phyloP scores from a whole-genome alignment of 2,797 vertebrate species.

The Poecilia picta region DNA sequence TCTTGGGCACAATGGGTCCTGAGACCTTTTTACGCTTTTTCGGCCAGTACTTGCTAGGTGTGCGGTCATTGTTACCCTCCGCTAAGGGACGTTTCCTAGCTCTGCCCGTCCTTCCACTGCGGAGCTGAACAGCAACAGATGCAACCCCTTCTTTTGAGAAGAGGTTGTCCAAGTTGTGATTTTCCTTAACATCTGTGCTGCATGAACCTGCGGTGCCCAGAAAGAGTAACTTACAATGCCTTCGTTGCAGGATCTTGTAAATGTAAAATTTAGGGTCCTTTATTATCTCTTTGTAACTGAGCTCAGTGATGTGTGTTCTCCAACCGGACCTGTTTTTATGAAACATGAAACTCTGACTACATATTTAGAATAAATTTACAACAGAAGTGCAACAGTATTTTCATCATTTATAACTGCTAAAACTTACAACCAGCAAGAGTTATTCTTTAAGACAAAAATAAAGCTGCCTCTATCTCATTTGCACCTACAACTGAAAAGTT shows the following conservation, averaged over 20 bases:
- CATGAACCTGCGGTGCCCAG: constrained; percentile 97
- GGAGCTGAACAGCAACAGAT: constrained; percentile 79
- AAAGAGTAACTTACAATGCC: constrained; percentile 98
- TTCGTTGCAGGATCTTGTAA: constrained; percentile 99
- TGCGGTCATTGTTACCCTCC: constrained; percentile 89
- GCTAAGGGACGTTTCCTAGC: constrained; percentile 90
- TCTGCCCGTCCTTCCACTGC: constrained; percentile 73
- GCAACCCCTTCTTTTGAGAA: constrained; percentile 80
- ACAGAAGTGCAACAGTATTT: background rate
- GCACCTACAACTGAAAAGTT: background rate
- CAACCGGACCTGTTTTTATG: constrained; percentile 14
- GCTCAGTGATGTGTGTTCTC: constrained; percentile 90
- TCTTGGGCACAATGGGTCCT: constrained; percentile 88
- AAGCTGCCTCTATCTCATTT: background rate
- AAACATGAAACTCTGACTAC: background rate
- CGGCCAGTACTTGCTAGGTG: constrained; percentile 84
- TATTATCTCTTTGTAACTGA: constrained; percentile 92
- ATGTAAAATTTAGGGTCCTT: constrained; percentile 97
- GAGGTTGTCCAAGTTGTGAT: constrained; percentile 88
- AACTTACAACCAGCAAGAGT: background rate
- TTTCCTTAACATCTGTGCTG: constrained; percentile 95
- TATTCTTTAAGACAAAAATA: background rate
- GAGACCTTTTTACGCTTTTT: constrained; percentile 89
- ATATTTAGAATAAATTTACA: background rate
- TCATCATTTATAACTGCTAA: background rate